phyloP scores from a whole-genome alignment of 2,888 invertebrate genomes.

The Dorcus parallelipipedus region DNA sequence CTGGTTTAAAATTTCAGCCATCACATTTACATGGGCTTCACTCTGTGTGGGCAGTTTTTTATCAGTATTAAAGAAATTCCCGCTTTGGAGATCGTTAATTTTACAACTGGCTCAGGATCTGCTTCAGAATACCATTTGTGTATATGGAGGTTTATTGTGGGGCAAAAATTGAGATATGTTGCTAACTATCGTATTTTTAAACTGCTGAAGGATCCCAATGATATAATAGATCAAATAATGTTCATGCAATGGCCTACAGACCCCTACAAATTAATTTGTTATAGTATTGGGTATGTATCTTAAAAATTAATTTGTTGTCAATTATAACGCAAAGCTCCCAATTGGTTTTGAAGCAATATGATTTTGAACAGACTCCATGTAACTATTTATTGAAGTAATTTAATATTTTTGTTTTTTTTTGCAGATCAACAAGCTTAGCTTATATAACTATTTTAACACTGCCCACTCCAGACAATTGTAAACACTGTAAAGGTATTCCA shows the following conservation, averaged over 20 bases:
- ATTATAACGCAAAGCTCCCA: too few species aligned
- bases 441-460: constrained; percentile 66
- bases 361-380: too few species aligned
- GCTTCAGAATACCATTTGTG: constrained; percentile 44
- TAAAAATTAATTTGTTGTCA: too few species aligned
- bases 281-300: constrained; percentile 61
- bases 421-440: constrained; percentile 48
- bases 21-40: constrained; percentile 91
- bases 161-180: constrained; percentile 39
- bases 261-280: constrained; percentile 62
- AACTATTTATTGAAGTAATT: too few species aligned
- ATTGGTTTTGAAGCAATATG: too few species aligned
- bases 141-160: constrained; percentile 47
- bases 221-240: constrained; percentile 55
- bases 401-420: constrained; percentile 19
- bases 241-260: constrained; percentile 72
- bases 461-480: constrained; percentile 62
- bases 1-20: constrained; percentile 57
- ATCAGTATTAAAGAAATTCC: constrained; percentile 69
- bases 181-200: constrained; percentile 48
- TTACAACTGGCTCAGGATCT: constrained; percentile 21
- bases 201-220: constrained; percentile 39
- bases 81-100: constrained; percentile 30
- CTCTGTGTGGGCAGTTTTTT: constrained; percentile 90
- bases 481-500: constrained; percentile 44